A percentile compares a stretch with the other conserved stretches of the same genome.
Evolutionary conservation across 1,140 invertebrate genomes (phyloP).

Genomic region (Aleiodes sp.): DNA sequence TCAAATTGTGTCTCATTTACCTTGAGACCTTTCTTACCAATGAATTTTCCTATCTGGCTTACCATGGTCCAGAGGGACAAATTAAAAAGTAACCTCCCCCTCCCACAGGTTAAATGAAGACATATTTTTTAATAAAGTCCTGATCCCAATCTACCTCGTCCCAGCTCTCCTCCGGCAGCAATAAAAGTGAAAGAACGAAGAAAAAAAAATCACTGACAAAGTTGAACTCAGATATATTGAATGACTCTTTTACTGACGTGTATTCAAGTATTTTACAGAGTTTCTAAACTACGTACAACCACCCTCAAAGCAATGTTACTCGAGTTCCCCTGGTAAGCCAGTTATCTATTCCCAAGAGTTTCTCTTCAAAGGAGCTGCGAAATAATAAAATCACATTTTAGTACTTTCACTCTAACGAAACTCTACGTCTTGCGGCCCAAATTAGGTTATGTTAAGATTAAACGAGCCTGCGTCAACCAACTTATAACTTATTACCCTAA

Average conservation of each 20-base stretch:
- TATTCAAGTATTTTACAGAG: neutral
- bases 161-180: conserved; percentile 7
- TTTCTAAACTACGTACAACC: conserved; percentile 4
- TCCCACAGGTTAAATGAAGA: conserved; percentile 48
- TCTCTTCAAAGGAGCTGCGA: conserved; percentile 55
- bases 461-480: conserved; percentile 43
- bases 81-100: conserved; percentile 43
- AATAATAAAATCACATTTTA: conserved; percentile 62
- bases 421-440: conserved; percentile 31
- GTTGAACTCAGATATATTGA: neutral
- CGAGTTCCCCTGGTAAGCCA: conserved; percentile 46
- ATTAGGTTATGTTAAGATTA: conserved; percentile 52
- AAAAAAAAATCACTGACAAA: neutral
- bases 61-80: conserved; percentile 42
- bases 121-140: conserved; percentile 55
- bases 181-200: neutral
- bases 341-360: conserved; percentile 55
- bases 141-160: conserved; percentile 40
- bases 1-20: no score
- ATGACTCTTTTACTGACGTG: neutral
- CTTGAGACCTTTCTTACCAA: conserved; percentile 40
- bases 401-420: conserved; percentile 39
- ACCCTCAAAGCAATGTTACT: conserved; percentile 6
- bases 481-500: conserved; percentile 34
- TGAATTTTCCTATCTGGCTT: conserved; percentile 25